phyloP scores from a whole-genome alignment of 2,797 vertebrate species.

The Bradypodion pumilum region DNA sequence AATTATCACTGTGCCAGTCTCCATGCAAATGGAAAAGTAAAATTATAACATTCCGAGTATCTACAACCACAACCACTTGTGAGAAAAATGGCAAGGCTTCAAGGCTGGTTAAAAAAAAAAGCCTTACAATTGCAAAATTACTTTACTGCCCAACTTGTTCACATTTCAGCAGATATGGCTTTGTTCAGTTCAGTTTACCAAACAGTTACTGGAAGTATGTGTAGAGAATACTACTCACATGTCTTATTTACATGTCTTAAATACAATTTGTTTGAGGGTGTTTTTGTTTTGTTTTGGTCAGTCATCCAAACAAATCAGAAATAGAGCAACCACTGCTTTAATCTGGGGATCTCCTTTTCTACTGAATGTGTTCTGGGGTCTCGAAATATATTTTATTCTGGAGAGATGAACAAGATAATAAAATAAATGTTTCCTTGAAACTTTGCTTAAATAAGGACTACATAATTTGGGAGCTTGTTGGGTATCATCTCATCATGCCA shows the following conservation, averaged over 20 bases:
- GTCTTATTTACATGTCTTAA: neutral
- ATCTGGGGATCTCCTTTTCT: neutral
- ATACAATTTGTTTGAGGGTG: neutral
- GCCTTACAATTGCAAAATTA: neutral
- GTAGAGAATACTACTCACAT: neutral
- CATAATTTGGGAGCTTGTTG: neutral
- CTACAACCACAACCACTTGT: neutral
- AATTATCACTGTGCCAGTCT: conserved; percentile 8
- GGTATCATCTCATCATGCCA: no score
- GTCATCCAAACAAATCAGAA: neutral
- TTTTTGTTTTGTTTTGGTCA: no score
- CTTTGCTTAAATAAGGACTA: neutral
- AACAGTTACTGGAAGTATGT: neutral
- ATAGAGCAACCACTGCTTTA: neutral
- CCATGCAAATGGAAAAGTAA: conserved; percentile 32
- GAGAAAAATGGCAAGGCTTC: conserved; percentile 18
- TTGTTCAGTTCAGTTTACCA: neutral
- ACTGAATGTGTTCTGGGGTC: neutral
- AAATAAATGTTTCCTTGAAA: neutral
- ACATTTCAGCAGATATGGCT: neutral
- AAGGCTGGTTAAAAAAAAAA: neutral
- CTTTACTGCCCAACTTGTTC: neutral
- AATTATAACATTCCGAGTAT: conserved; percentile 30
- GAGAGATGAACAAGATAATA: neutral
- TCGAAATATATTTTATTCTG: neutral